phyloP scores from a whole-genome alignment of 2,113 vertebrate species.

The Cyrtonyx montezumae region DNA sequence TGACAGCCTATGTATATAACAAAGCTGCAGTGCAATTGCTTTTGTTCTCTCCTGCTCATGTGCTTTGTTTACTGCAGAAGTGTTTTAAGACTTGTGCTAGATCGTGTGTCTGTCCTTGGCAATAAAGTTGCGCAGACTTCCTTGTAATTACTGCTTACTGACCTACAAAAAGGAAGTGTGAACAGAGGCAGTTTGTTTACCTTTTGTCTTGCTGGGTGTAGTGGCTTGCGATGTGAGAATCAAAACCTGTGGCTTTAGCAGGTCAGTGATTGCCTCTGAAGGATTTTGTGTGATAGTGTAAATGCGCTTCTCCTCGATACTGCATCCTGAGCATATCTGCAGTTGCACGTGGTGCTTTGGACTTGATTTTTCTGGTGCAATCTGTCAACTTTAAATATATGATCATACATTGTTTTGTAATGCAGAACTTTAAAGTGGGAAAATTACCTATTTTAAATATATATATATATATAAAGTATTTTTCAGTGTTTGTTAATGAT shows the following conservation, averaged over 20 bases:
- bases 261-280: background rate
- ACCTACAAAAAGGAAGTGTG: background rate
- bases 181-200: background rate
- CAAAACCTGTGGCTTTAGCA: background rate
- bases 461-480: background rate
- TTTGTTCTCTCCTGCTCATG: background rate
- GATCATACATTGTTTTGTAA: background rate
- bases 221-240: background rate
- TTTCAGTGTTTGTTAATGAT: background rate
- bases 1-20: background rate
- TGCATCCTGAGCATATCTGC: background rate
- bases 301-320: background rate
- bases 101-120: background rate
- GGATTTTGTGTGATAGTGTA: background rate
- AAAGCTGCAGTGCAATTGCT: background rate
- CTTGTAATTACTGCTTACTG: background rate
- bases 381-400: background rate
- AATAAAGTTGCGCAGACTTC: background rate
- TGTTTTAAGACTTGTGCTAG: background rate
- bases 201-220: background rate
- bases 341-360: rapidly evolving
- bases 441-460: background rate
- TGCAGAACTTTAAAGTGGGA: background rate
- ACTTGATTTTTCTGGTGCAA: background rate
- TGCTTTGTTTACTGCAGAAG: background rate